These are phyloP conservation scores for Rhombomys opimus DNA, from an alignment of 2,113 vertebrate genomes.

Conservation along the genomic window DNA sequence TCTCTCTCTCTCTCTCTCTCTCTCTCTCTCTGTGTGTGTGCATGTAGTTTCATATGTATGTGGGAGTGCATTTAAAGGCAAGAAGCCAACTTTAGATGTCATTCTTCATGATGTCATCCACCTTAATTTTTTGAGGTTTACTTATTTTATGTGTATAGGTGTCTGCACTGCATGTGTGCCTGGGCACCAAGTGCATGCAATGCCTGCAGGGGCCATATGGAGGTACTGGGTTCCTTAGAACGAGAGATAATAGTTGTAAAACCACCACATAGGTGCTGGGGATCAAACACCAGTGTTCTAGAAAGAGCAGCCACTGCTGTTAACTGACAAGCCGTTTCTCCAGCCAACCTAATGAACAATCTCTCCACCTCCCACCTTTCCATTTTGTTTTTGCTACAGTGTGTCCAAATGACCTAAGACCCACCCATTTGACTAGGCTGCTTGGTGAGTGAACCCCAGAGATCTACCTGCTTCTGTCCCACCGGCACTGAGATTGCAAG, in stretches of 20 bases:
- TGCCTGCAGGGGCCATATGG: neutral
- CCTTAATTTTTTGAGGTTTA: neutral
- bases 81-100: neutral
- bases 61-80: neutral
- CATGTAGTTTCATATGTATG: neutral
- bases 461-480: neutral
- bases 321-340: neutral
- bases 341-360: neutral
- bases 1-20: neutral
- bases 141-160: neutral
- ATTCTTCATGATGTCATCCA: neutral
- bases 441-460: neutral
- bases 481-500: neutral
- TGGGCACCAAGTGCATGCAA: neutral
- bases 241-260: neutral
- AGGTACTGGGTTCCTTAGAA: neutral
- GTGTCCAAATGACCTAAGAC: neutral
- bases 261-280: neutral
- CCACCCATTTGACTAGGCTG: neutral
- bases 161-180: neutral
- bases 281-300: neutral
- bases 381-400: neutral
- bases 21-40: neutral
- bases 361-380: neutral
- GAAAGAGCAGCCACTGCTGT: neutral